Evolutionary conservation across 2,888 invertebrate species (phyloP), one percentile per base, ranked within the genome.

Genomic region (Idaea dimidiata): DNA sequence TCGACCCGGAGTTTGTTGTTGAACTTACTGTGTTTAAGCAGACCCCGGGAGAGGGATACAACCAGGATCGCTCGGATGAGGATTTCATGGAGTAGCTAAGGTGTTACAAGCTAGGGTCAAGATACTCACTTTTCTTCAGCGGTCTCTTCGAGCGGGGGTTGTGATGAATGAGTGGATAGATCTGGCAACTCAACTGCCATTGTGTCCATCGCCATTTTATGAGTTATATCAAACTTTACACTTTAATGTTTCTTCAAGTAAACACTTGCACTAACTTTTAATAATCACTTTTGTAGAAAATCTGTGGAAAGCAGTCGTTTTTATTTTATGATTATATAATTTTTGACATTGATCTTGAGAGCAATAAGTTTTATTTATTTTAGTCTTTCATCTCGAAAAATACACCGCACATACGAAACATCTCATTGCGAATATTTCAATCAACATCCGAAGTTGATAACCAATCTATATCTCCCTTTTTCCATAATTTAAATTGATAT

Each of bases 101-200:
- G 33, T 10, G 7, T 2, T 33, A 33, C 7, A 10, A 3, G 10
- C 10, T 6, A 43, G 3, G 10, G 10, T 10, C 3, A 43, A 8
- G 43, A 43, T 78, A 90, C 91, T 91, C 73, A 93, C 93, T 91
- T 92, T 71, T 93, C 92, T 62, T 93, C 93, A 0, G 90, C 80
- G 0, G 93, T 91, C 66, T 93, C 93, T 66, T 91, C 93, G 0
- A 82, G 74, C 0, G 87, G 81, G 33, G 84, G 82, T 6, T 81
- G 84, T 6, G 87, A 86, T 1, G 84, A 74, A 64, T 83, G 89
- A 17, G 87, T 87, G 58, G 82, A 79, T 66, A 93, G 69, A 63
- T 93, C 92, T 0, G 93, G 93, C 82, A 93, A 79, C 76, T 93
- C 93, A 0, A 93, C 91, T 72, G 92, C 87, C 91, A 93, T 89